Evolutionary conservation across 2,113 vertebrate species (phyloP).

Genomic region (Brevimyrus niger): DNA sequence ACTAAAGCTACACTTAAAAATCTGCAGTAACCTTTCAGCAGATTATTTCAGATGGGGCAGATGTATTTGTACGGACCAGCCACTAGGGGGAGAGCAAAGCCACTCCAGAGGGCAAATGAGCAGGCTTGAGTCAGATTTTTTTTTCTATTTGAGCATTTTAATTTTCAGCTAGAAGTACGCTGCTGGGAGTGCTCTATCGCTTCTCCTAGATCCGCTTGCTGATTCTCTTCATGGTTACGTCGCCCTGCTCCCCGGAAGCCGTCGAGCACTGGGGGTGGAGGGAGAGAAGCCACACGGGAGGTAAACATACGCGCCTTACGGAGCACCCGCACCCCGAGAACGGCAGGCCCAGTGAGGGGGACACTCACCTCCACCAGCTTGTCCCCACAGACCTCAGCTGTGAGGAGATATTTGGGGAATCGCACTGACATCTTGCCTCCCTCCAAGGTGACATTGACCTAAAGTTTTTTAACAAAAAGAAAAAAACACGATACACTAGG

Average conservation of each 20-base stretch:
- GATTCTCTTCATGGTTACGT: slow-evolving; percentile 30
- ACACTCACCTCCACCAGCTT: slow-evolving; percentile 73
- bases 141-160: neutral
- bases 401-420: slow-evolving; percentile 70
- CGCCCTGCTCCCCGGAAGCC: slow-evolving; percentile 22
- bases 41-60: neutral
- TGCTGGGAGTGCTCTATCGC: neutral
- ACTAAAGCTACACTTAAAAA: neutral
- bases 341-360: neutral
- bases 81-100: neutral
- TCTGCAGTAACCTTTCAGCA: neutral
- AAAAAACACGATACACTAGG: neutral
- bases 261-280: slow-evolving; percentile 33
- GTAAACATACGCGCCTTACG: neutral
- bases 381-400: slow-evolving; percentile 61
- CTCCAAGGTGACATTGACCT: slow-evolving; percentile 68
- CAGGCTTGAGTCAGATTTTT: neutral
- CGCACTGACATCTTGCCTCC: slow-evolving; percentile 58
- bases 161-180: neutral
- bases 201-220: slow-evolving; percentile 38
- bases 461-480: slow-evolving; percentile 7
- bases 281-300: neutral
- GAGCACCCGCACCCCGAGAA: too few relatives aligned
- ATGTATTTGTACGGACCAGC: neutral
- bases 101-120: neutral